Base-by-base conservation (phyloP, 2,888 invertebrate genomes). In the Aphrophora alni region DNA sequence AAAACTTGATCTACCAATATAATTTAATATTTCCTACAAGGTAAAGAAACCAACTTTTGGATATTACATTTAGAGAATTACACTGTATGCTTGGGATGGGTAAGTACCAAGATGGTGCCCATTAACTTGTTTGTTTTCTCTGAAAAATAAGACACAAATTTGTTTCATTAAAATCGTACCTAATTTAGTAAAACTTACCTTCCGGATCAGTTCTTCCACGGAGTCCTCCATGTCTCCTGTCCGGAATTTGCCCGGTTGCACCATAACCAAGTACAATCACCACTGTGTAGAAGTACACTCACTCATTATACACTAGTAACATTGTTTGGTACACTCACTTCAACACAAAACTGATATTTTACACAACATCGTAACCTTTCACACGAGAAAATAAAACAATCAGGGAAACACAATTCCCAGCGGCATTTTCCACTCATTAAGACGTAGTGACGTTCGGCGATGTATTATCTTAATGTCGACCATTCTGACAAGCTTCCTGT, bases 191-290 rank as follows among this genome's bases (percentile, higher is more conserved):
- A 82, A 82, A 69, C 88, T 91, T 90, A 94, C 94, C 94, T 94
- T 94, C 87, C 93, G 92, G 87, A 94, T 91, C 93, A 94, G 93
- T 89, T 94, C 94, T 88, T 94, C 94, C 86, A 94, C 90, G 86
- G 94, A 93, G 73, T 83, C 83, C 87, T 94, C 94, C 92, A 93
- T 93, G 88, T 93, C 91, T 88, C 91, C 91, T 86, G 91, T 90
- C 83, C 84, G 82, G 82, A 87, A 88, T 85, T 87, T 86, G 84
- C 87, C 87, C 83, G 87, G 87, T 82, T 88, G 88, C 86, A 89
- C 89, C 86, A 86, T 86, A 26, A 26, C 71, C 27, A 26, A 71
- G 17, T 71, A 71, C 59, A 59, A 21, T 59, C 59, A 21, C 59
- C 21, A 59, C 59, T 21, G 2, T 10, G 59, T 10, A 5, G 5